Evolutionary conservation across 30 jellyfish, hydroid and myxozoan species (phyloP), one percentile per base, ranked within the genome.

Genomic region (Cassiopea andromeda): DNA sequence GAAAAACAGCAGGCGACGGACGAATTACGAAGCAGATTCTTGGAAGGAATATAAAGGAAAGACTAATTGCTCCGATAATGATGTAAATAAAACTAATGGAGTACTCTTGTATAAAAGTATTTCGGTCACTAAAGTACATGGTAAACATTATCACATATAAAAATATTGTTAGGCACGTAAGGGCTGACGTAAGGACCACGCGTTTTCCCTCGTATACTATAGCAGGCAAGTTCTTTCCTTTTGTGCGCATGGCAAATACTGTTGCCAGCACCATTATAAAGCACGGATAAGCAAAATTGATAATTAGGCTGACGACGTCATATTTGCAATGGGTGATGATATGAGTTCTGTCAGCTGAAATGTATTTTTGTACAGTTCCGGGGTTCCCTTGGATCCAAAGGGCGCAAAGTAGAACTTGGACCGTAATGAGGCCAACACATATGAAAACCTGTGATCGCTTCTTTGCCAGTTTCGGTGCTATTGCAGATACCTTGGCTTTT

Each of bases 351-450:
- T 68, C 87, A 12, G 87, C 68, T 1, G 95, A 81, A 16, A n/a
- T 14, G 73, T 50, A 48, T 16, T 44, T 88, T 15, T 54, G 71
- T 4, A 78, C 87, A 10, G 50, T 67, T n/a, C 82, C 85, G 8
- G 80, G 90, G 73, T 79, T 80, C 2, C 90, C 90, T 50, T 70
- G 82, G 6, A 88, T 27, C 95, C 91, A 88, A 1, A 88, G 72
- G 12, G 87, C 73, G 64, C 77, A 71, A 2, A 88, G 80, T 8
- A 88, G 95, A 14, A 88, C 16, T 27, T 79, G 90, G 18, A 88
- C 70, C 15, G 69, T 18, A n/a, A 79, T 58, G 5, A 88, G 95
- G 85, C 91, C 91, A 7, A 73, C 67, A 64, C 91, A 79, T 0
- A 88, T 69, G 27, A 73, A 82, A 10, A 80, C 19, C 71, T 88